phyloP scores from a whole-genome alignment of 2,797 vertebrate species.

The Pogoniulus pusillus region DNA sequence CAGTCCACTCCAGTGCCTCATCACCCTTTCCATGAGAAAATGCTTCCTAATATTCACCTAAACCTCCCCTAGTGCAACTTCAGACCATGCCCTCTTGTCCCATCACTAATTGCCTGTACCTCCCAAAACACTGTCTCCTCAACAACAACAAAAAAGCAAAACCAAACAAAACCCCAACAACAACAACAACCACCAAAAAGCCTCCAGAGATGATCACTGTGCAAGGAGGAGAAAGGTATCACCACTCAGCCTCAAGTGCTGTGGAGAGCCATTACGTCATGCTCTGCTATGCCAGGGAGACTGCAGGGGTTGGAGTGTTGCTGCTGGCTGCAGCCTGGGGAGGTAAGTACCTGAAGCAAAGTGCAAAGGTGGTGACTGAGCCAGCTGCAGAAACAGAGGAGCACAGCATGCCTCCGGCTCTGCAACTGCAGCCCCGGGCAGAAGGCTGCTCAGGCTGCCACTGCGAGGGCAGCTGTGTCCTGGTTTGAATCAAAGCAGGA shows the following conservation, averaged over 20 bases:
- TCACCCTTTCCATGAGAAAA: too few relatives aligned
- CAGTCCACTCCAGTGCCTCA: too few relatives aligned
- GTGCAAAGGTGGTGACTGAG: accelerated
- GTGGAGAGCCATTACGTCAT: accelerated
- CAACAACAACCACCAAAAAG: background rate
- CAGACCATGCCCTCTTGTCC: too few relatives aligned
- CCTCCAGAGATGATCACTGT: background rate
- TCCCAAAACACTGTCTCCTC: background rate
- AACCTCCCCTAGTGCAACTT: too few relatives aligned
- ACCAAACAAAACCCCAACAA: too few relatives aligned
- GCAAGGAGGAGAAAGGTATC: background rate
- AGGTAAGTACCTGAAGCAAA: too few relatives aligned
- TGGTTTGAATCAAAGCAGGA: too few relatives aligned
- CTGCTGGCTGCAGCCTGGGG: background rate
- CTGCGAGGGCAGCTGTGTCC: background rate
- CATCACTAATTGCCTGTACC: too few relatives aligned
- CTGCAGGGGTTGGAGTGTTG: background rate
- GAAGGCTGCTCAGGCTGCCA: too few relatives aligned
- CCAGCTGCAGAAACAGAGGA: background rate
- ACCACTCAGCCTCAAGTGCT: background rate
- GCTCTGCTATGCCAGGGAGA: accelerated
- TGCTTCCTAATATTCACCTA: too few relatives aligned
- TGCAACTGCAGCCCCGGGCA: background rate
- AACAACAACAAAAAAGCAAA: too few relatives aligned
- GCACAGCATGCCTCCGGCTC: background rate